phyloP scores from a whole-genome alignment of 2,797 vertebrate genomes.

The Setipinna tenuifilis region DNA sequence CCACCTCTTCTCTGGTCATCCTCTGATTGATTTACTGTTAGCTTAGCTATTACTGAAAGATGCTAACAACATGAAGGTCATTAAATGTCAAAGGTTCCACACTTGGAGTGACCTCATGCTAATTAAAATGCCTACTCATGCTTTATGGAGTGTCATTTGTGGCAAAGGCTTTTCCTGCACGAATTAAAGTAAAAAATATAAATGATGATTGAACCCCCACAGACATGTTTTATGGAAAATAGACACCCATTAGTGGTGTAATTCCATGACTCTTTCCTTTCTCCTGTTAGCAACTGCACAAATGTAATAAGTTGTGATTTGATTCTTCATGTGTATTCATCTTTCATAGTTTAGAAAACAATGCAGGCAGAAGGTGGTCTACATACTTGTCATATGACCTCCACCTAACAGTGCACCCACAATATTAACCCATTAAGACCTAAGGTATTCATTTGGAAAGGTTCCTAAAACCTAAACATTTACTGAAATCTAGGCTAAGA shows the following conservation, averaged over 20 bases:
- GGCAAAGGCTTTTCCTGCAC: not conserved
- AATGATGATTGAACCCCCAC: not conserved
- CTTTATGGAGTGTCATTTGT: not conserved
- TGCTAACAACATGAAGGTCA: not conserved
- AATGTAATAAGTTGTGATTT: not conserved
- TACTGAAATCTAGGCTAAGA: too few relatives aligned
- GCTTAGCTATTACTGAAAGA: not conserved
- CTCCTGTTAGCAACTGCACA: not conserved
- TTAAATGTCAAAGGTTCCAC: not conserved
- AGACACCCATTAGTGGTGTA: not conserved
- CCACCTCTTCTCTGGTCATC: not conserved
- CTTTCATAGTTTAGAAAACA: not conserved
- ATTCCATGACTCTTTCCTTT: not conserved
- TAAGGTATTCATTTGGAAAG: too few relatives aligned
- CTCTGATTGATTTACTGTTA: not conserved
- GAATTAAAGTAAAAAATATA: not conserved
- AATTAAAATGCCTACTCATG: not conserved
- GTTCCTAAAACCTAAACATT: too few relatives aligned
- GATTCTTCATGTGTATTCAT: slow-evolving; percentile 3
- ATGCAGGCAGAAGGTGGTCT: not conserved
- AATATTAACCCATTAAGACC: too few relatives aligned
- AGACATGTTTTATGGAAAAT: not conserved
- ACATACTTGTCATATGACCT: not conserved
- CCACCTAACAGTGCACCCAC: not conserved
- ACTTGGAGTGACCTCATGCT: not conserved